These are phyloP conservation scores for Cyphomyrus discorhynchus DNA, from an alignment of 2,113 vertebrate genomes.

Conservation along the genomic window DNA sequence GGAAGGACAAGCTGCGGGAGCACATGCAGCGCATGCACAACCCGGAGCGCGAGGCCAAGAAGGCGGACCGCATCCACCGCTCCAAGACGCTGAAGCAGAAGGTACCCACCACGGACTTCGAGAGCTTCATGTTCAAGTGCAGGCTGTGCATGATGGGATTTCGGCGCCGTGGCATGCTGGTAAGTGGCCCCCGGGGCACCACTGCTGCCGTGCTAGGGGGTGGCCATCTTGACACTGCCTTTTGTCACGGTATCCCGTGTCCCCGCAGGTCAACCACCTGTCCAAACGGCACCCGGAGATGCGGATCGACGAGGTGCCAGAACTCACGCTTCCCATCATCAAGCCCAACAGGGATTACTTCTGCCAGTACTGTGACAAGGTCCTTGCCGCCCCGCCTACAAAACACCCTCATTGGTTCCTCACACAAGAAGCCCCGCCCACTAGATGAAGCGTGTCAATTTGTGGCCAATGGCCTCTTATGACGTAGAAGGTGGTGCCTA, in stretches of 20 bases:
- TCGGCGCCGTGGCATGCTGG: constrained; percentile 93
- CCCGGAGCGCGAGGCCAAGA: constrained; percentile 91
- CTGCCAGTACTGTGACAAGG: constrained; percentile 99
- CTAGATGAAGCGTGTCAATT: background rate
- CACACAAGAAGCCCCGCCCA: background rate
- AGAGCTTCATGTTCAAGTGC: constrained; percentile 98
- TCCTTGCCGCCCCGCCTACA: constrained; percentile 34
- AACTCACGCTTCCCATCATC: constrained; percentile 93
- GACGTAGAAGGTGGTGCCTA: background rate
- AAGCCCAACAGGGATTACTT: constrained; percentile 98
- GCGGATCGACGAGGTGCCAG: constrained; percentile 94
- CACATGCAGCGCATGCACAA: constrained; percentile 99
- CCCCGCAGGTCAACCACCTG: constrained; percentile 86
- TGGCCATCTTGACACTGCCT: background rate
- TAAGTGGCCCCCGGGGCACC: constrained; percentile 48
- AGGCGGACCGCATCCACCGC: constrained; percentile 83
- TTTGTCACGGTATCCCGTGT: background rate
- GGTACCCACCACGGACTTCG: constrained; percentile 82
- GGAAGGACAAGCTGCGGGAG: constrained; percentile 94
- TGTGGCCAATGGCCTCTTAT: background rate
- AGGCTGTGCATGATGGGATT: constrained; percentile 98
- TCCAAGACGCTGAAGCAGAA: constrained; percentile 89
- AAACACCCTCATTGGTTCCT: background rate
- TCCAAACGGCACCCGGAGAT: constrained; percentile 97
- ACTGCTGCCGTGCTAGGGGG: background rate